Evolutionary conservation across 2,888 invertebrate species (phyloP).

Genomic region (Apodemia zela): DNA sequence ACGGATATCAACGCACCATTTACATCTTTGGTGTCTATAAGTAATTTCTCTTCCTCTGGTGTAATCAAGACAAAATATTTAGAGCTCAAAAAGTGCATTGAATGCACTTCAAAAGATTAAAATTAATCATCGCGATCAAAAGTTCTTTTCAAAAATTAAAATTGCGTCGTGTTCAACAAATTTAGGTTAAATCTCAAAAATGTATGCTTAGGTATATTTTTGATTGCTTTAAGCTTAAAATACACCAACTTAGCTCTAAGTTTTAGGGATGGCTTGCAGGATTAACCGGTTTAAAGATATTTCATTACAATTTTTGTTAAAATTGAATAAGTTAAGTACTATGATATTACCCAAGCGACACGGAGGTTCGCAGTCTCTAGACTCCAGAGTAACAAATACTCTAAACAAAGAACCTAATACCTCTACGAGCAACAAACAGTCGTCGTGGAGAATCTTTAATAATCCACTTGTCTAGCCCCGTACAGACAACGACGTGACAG

Average conservation of each 20-base stretch:
- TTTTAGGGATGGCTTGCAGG: not conserved
- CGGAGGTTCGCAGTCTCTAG: not conserved
- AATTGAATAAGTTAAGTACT: not conserved
- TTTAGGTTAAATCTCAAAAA: no score
- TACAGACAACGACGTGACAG: constrained; percentile 7
- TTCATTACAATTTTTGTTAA: not conserved
- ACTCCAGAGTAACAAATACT: not conserved
- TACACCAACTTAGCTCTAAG: not conserved
- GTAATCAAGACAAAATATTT: no score
- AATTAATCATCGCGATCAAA: no score
- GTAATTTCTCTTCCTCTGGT: no score
- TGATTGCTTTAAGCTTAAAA: no score
- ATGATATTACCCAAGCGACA: not conserved
- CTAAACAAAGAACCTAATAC: constrained; percentile 2
- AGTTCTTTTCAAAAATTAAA: no score
- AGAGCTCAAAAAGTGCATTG: no score
- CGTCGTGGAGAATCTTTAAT: constrained; percentile 4
- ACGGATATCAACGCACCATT: no score
- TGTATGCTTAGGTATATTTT: no score
- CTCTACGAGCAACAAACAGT: constrained; percentile 8
- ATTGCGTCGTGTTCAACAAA: no score
- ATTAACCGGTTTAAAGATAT: not conserved
- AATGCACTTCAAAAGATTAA: no score
- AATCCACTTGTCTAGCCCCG: constrained; percentile 3
- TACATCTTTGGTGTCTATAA: no score